Conservation (phyloP, 2,113 vertebrate genomes). For the Ophthalmotilapia sp. region DNA sequence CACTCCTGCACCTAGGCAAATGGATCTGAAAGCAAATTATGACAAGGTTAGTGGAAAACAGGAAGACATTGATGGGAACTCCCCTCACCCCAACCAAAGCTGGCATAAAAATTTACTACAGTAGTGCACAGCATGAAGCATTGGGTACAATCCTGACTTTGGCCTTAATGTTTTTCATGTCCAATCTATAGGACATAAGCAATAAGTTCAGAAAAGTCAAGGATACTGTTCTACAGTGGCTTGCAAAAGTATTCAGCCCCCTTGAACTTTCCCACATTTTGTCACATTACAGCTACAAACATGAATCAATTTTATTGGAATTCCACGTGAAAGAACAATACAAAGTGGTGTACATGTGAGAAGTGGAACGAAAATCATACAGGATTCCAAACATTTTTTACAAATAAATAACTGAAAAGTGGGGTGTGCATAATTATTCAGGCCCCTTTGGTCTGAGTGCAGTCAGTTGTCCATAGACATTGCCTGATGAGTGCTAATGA, state of each 20-base stretch:
- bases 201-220: background rate
- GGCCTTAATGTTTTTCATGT: background rate
- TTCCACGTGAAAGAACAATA: fast-evolving
- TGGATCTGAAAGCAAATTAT: background rate
- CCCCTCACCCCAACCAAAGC: background rate
- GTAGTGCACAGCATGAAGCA: background rate
- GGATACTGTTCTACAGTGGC: background rate
- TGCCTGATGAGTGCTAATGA: too few species aligned
- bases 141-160: background rate
- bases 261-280: background rate
- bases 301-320: background rate
- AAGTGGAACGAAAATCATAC: too few species aligned
- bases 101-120: background rate
- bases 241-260: background rate
- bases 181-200: background rate
- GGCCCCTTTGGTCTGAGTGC: too few species aligned
- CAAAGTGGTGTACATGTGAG: too few species aligned
- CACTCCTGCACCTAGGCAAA: background rate
- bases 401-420: too few species aligned
- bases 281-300: background rate
- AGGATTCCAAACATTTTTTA: too few species aligned
- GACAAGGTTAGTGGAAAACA: background rate
- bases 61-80: background rate
- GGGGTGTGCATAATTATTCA: too few species aligned
- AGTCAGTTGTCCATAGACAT: too few species aligned